Evolutionary conservation across 2,797 vertebrate species (phyloP).

Genomic region (Scleropages formosus): DNA sequence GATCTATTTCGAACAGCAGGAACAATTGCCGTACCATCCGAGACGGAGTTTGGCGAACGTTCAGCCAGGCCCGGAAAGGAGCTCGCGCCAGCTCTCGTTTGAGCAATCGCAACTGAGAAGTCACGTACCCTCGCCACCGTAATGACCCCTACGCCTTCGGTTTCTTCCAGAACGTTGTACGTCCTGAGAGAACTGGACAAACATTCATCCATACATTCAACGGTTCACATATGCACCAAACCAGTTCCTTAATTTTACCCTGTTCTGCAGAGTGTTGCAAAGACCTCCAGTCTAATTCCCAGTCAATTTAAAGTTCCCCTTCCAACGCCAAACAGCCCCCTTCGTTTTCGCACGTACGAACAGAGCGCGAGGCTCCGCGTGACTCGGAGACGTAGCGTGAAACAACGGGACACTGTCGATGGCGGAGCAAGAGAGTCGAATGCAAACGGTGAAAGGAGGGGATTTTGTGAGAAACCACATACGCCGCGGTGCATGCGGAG

Average conservation of each 20-base stretch:
- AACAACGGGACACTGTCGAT: neutral
- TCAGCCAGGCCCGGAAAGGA: neutral
- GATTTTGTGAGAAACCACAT: neutral
- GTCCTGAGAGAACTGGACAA: too few species aligned
- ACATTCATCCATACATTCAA: too few species aligned
- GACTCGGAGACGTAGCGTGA: neutral
- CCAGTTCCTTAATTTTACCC: too few species aligned
- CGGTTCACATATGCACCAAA: too few species aligned
- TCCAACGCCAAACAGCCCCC: too few species aligned
- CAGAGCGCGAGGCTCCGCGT: neutral
- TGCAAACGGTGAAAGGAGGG: neutral
- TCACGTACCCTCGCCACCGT: too few species aligned
- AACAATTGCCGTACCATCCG: constrained; percentile 6
- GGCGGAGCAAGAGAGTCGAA: neutral
- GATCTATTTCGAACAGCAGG: neutral
- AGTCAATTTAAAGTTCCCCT: too few species aligned
- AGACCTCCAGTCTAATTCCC: too few species aligned
- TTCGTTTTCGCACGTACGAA: neutral
- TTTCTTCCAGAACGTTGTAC: too few species aligned
- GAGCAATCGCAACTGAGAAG: neutral
- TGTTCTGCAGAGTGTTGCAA: too few species aligned
- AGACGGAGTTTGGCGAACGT: neutral
- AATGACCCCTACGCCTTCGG: too few species aligned
- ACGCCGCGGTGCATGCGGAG: neutral
- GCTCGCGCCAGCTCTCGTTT: neutral